Evolutionary conservation across 2,888 invertebrate genomes (phyloP).

Genomic region (Coelopa pilipes): DNA sequence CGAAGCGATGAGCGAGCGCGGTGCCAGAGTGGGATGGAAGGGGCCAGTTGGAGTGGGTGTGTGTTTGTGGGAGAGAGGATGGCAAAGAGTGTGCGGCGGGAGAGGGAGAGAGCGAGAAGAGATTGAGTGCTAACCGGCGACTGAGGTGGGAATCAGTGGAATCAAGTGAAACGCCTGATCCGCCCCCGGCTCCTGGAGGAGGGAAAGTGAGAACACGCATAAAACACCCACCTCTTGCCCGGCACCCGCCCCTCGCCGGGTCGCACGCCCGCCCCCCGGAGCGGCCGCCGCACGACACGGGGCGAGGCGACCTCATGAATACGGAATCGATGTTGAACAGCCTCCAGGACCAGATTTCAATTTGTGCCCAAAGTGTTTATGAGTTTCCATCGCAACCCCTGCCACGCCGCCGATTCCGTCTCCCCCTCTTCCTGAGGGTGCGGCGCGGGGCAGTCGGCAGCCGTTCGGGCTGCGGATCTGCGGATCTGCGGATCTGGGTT

Average conservation of each 20-base stretch:
- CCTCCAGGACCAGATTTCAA: conserved; percentile 55
- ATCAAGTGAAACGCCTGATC: conserved; percentile 19
- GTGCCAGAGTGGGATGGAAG: too few relatives aligned
- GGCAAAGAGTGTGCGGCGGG: too few relatives aligned
- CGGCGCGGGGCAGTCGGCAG: neutral
- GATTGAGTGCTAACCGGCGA: neutral
- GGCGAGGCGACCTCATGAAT: conserved; percentile 13
- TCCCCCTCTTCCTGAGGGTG: conserved; percentile 23
- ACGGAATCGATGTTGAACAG: conserved; percentile 32
- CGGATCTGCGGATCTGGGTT: neutral
- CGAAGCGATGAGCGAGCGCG: too few relatives aligned
- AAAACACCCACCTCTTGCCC: conserved; percentile 20
- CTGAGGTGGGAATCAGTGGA: neutral
- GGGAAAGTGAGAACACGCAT: conserved; percentile 30
- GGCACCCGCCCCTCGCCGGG: too few relatives aligned
- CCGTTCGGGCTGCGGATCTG: neutral
- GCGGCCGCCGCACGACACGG: conserved; percentile 8
- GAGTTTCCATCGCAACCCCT: conserved; percentile 47
- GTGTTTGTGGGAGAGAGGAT: too few relatives aligned
- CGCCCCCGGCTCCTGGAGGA: neutral
- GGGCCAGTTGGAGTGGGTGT: too few relatives aligned
- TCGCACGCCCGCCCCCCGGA: conserved; percentile 25
- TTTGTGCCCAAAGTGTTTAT: conserved; percentile 64
- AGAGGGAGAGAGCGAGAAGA: neutral
- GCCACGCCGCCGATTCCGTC: conserved; percentile 11